Evolutionary conservation across 2,797 vertebrate genomes (phyloP).

Genomic region (Danio jaintianensis): DNA sequence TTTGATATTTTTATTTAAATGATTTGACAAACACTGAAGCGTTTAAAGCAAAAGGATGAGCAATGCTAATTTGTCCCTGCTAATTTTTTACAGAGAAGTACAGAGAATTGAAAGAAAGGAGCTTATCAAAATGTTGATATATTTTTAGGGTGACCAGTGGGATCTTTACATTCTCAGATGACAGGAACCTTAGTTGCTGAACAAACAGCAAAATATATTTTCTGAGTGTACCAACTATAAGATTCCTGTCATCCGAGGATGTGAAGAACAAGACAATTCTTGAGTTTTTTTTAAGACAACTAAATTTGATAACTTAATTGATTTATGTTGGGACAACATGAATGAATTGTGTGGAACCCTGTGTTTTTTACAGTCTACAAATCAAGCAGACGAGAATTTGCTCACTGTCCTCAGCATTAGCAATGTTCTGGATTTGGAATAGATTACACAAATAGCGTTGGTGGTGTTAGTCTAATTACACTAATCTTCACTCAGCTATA

Average conservation of each 20-base stretch:
- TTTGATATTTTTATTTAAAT: too few species aligned
- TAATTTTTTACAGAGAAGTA: not conserved
- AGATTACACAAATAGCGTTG: slow-evolving; percentile 28
- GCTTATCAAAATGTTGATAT: slow-evolving; percentile 10
- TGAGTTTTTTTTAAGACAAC: too few species aligned
- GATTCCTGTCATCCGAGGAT: too few species aligned
- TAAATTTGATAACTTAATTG: too few species aligned
- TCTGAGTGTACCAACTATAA: too few species aligned
- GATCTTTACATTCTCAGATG: not conserved
- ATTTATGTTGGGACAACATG: too few species aligned
- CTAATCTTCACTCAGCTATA: slow-evolving; percentile 21
- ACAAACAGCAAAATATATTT: too few species aligned
- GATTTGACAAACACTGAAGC: not conserved
- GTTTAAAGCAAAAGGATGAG: not conserved
- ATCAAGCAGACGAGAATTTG: slow-evolving; percentile 16
- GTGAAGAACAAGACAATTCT: too few species aligned
- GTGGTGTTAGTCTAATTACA: slow-evolving; percentile 40
- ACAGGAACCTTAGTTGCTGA: not conserved
- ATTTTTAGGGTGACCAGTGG: not conserved
- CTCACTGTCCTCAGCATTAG: slow-evolving; percentile 22
- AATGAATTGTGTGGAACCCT: too few species aligned
- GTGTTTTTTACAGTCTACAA: too few species aligned
- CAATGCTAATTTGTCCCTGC: not conserved
- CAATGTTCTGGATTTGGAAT: slow-evolving; percentile 35
- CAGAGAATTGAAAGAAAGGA: not conserved